Evolutionary conservation across 2,113 vertebrate species (phyloP), one percentile per base, ranked within the genome.

Genomic region (Petrocephalus zakoni): DNA sequence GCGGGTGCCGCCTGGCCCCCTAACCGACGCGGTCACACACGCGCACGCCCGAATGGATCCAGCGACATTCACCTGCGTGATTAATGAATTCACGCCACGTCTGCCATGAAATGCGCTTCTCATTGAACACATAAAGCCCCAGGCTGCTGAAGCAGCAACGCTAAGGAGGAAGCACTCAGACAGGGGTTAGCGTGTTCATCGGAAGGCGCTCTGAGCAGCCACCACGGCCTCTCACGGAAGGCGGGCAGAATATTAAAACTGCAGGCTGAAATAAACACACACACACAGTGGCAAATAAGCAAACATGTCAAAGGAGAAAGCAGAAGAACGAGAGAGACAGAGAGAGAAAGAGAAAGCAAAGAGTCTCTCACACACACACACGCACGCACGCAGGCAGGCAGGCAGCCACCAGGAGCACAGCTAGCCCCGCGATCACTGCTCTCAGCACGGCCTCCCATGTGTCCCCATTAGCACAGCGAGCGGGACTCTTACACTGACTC

Each of bases 381-480:
- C 89, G 42, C 87, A 75, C 88, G 37, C 87, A 85, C 87, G 49
- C 85, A 81, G 61, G 56, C 86, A 64, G 52, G 53, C 88, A 89
- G 87, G 86, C 55, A 55, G 29, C 29, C 13, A 9, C 53, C 19
- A 46, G 29, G n/a, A 29, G 21, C 4, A 37, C 2, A 25, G 87
- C 42, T 47, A 37, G 21, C 68, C 29, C 5, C 4, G 15, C 7
- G 29, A 34, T 29, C 34, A 83, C 34, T n/a, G 21, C 81, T 42
- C 81, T 42, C 21, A 13, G 22, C 7, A 47, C 4, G 21, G 7
- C 81, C 42, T 46, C 49, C 81, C 42, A 11, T 83, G 81, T 49
- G 81, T 21, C 42, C 81, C 42, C 81, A 47, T 5, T 49, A 83
- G 1, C 22, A 83, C 46, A 49, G 22, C 1, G 22, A 83, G 21